phyloP scores from a whole-genome alignment of 2,797 vertebrate species.

The Arnoldichthys spilopterus region DNA sequence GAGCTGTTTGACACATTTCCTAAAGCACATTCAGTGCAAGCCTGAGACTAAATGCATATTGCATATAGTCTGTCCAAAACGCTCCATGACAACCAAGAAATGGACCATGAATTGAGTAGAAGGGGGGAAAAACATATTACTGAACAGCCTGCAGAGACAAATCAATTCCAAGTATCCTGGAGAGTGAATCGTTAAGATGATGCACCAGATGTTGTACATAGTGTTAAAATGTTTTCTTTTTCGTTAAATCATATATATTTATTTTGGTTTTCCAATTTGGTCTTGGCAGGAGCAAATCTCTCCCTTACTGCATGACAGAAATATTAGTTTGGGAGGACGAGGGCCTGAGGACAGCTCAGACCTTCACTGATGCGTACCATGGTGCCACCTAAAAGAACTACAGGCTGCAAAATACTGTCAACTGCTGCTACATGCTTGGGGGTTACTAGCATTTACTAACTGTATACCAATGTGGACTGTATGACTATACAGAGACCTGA shows the following conservation, averaged over 20 bases:
- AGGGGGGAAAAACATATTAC: not conserved
- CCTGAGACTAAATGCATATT: not conserved
- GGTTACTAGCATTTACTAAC: not conserved
- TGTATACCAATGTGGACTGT: not conserved
- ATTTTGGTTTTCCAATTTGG: slow-evolving; percentile 8
- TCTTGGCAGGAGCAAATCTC: not conserved
- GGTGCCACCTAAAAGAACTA: not conserved
- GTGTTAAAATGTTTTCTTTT: not conserved
- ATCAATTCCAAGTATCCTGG: not conserved
- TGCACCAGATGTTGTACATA: not conserved
- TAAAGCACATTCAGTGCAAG: slow-evolving; percentile 9
- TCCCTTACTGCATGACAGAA: not conserved
- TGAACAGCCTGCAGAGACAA: slow-evolving; percentile 2
- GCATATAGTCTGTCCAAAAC: not conserved
- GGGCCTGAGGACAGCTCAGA: not conserved
- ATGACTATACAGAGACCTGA: not conserved
- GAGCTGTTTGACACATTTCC: slow-evolving; percentile 13
- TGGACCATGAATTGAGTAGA: not conserved
- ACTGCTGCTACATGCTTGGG: not conserved
- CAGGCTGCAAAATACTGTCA: not conserved
- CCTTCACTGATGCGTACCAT: not conserved
- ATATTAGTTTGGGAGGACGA: not conserved
- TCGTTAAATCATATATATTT: not conserved
- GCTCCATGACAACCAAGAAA: not conserved
- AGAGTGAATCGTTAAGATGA: not conserved